Percentiles rank a stretch among this genome's conserved stretches.
phyloP scores from a whole-genome alignment of 2,797 vertebrate species.

The Halcyon badia region DNA sequence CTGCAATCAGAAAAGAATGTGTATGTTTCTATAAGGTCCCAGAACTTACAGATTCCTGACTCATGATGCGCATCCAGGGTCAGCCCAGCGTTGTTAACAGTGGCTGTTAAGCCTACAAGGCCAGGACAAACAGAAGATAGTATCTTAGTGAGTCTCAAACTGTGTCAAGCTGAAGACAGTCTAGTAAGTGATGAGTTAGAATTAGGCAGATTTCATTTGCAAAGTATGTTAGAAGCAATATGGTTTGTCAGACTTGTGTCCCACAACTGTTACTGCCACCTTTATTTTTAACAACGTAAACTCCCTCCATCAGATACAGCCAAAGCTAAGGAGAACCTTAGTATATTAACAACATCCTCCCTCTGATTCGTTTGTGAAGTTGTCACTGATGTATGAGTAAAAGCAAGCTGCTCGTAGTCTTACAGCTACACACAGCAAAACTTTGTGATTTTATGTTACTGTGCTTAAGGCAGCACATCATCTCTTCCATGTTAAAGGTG shows the following conservation, averaged over 20 bases:
- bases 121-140: not conserved
- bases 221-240: not conserved
- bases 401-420: not conserved
- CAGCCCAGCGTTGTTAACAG: not conserved
- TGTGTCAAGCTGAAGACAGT: not conserved
- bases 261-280: not conserved
- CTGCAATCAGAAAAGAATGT: not conserved
- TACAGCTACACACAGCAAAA: not conserved
- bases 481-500: not conserved
- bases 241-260: not conserved
- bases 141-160: not conserved
- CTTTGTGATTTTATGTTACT: not conserved
- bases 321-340: not conserved
- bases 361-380: not conserved
- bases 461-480: not conserved
- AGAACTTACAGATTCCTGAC: not conserved
- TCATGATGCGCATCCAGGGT: not conserved
- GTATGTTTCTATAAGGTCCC: not conserved
- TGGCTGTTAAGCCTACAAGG: not conserved
- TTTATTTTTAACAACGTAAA: constrained; percentile 7
- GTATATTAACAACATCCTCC: not conserved
- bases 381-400: not conserved
- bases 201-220: not conserved
- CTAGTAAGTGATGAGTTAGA: not conserved
- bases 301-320: not conserved